Percentiles rank a stretch among this genome's conserved stretches.
These are phyloP conservation scores for Diacarnus erythraeanus DNA, from an alignment of 37 sponge, comb jelly and placozoan species.

Conservation along the genomic window DNA sequence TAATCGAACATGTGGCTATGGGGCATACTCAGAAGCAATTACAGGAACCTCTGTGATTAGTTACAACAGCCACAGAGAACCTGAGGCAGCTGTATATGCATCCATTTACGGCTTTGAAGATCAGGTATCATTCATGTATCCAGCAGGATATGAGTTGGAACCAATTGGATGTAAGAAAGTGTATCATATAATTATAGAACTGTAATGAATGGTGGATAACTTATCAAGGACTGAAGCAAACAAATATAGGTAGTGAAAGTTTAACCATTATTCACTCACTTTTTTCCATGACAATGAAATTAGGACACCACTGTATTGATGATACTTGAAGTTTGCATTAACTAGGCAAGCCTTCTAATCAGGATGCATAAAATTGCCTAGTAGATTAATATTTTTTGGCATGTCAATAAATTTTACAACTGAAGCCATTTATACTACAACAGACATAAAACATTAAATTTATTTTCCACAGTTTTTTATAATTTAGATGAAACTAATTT, in stretches of 20 bases:
- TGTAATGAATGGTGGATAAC: neutral
- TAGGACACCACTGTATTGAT: too few species aligned
- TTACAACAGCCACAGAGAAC: neutral
- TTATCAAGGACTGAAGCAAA: too few species aligned
- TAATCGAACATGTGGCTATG: slow-evolving; percentile 26
- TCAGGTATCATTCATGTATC: slow-evolving; percentile 33
- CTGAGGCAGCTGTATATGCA: slow-evolving; percentile 16
- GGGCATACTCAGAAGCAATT: neutral
- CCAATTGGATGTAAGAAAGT: slow-evolving; percentile 35
- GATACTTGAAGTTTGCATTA: too few species aligned
- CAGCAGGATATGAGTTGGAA: slow-evolving; percentile 39
- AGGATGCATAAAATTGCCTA: neutral
- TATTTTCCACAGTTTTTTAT: too few species aligned
- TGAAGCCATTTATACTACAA: neutral
- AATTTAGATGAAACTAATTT: too few species aligned
- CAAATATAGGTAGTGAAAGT: too few species aligned
- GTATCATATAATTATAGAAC: neutral
- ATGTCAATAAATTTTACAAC: neutral
- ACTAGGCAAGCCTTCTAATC: neutral
- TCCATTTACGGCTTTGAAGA: slow-evolving; percentile 18
- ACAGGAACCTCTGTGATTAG: neutral
- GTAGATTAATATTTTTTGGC: neutral
- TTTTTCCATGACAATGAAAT: too few species aligned
- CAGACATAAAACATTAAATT: neutral
- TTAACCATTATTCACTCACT: too few species aligned